Base-by-base conservation (phyloP, 2,113 vertebrate species). In the Solenodon paradoxus region DNA sequence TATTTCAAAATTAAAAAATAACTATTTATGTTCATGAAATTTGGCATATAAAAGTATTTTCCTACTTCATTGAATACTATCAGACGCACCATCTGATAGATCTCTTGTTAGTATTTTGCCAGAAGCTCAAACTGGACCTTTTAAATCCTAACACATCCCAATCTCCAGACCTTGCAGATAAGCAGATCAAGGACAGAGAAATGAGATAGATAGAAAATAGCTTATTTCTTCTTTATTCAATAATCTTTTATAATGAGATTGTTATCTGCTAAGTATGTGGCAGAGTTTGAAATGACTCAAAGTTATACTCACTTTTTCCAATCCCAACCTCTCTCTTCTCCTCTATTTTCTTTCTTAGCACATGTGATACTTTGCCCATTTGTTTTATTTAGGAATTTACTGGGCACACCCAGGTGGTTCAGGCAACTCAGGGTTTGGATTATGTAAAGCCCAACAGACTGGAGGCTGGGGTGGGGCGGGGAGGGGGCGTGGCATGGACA, bases 1-100 rank as follows among this genome's bases (percentile, higher is more conserved):
- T 42, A 86, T 68, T 80, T 96, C 24, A 38, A 92, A 94, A 53
- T 92, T 78, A 83, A 85, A 49, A 49, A 51, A 22, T 69, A 92
- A 92, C 61, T 59, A 63, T 61, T 42, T 71, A 77, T 87, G 22
- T 72, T 80, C 9, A 53, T 77, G 40, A 92, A 86, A 28, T 80
- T 90, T 69, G 15, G 35, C 32, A 32, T 71, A 57, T 63, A 72
- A 82, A 90, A 69, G 88, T 64, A 13, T n/a, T 51, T 61, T 74
- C 66, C 40, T 57, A 4, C 45, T 82, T 49, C n/a, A 69, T 9
- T 90, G n/a, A 83, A 24, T 74, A 3, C 10, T 57, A 28, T 92
- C 72, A 57, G 35, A 11, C 26, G 59, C 30, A 53, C 64, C 30
- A 55, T 32, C 7, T 11, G 30, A 8, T 68, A 30, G 0, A 15